Base-by-base conservation (phyloP, 37 sponge, comb jelly and placozoan species). In the Cliona cf. orientalis region DNA sequence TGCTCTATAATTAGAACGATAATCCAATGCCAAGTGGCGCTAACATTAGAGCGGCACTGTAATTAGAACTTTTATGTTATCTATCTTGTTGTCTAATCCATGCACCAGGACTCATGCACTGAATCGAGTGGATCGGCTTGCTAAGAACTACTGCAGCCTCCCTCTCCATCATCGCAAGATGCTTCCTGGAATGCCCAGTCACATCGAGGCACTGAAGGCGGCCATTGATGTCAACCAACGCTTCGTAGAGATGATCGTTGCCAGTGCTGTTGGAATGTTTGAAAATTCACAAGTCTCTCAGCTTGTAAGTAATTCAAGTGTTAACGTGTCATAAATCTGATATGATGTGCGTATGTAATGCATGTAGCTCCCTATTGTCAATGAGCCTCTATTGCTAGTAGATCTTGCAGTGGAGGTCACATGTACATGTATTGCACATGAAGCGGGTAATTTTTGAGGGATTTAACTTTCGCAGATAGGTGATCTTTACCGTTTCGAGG, bases 201-300 rank as follows among this genome's bases (percentile, higher is more conserved):
- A 91, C 70, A 44, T 90, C 14, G 72, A 81, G 0, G 57, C 53
- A 0, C 46, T 93, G 0, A 64, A 55, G 43, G 66, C 12, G 39
- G 94, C 92, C 0, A 73, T 91, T 31, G 85, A 93, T 25, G 29
- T 36, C 37, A 98, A 98, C 84, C 80, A 85, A 35, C 45, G 67
- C 58, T 95, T 98, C 60, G 62, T 98, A 14, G 43, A 74, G 38
- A 35, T 26, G 21, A 84, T 98, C 31, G 90, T 96, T 0, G 65
- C 55, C 12, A 58, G 66, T 58, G 83, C 90, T 0, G 70, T 61
- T 25, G 89, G 84, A 42, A 87, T 98, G 84, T 96, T 96, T 79
- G 80, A 74, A 17, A 88, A 97, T 43, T 94, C 95, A 46, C 64
- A 61, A 2, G 71, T 91, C 34, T 72, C 87, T 9, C 19, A 79